Conservation (phyloP, 2,113 vertebrate genomes). For the Laticauda laticaudata region DNA sequence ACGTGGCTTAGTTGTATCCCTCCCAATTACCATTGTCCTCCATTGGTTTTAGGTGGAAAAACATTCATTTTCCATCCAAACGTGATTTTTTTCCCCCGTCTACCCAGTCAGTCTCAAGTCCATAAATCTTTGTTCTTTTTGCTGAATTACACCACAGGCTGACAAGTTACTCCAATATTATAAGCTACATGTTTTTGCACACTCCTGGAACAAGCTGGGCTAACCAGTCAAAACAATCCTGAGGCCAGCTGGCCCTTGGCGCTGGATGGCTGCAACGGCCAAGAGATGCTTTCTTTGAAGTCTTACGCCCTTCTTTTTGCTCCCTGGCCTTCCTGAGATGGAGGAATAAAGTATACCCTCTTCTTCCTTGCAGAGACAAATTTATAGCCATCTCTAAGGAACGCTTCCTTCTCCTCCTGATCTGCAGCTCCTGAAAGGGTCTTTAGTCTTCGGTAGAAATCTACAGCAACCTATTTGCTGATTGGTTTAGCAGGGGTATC, state of each 20-base stretch:
- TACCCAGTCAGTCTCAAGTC: neutral
- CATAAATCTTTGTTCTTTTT: constrained; percentile 33
- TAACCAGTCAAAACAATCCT: constrained; percentile 20
- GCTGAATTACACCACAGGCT: neutral
- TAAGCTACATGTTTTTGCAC: constrained; percentile 20
- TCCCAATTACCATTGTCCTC: neutral
- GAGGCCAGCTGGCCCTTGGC: neutral
- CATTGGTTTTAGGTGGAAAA: neutral
- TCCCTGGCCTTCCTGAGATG: neutral
- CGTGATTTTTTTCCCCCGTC: neutral
- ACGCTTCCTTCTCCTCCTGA: neutral
- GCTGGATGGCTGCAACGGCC: neutral
- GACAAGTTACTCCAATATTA: constrained; percentile 29
- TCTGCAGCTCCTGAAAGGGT: neutral
- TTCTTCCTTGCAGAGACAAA: neutral
- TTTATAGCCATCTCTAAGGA: neutral
- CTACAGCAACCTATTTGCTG: neutral
- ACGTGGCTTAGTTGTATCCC: neutral
- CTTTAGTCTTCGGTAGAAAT: neutral
- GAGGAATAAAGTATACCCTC: neutral
- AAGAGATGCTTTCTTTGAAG: neutral
- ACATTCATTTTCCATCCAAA: neutral
- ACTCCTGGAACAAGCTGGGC: constrained; percentile 5
- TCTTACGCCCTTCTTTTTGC: neutral
- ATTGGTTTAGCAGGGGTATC: neutral